A percentile compares a stretch with the other conserved stretches of the same genome.
Conservation (phyloP, 2,113 vertebrate species). For the Clarias batrachus region DNA sequence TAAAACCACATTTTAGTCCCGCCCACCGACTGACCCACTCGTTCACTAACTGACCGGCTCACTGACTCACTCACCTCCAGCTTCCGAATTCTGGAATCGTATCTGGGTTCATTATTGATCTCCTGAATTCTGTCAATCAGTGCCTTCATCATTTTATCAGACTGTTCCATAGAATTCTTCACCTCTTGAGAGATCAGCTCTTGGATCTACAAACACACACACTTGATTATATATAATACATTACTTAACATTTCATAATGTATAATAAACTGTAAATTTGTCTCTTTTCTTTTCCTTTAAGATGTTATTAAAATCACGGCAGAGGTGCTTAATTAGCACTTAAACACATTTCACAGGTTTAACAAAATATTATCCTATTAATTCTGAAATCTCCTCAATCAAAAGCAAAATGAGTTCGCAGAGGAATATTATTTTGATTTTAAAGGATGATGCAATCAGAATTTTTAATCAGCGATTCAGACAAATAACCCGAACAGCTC, state of each 20-base stretch:
- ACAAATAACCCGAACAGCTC: neutral
- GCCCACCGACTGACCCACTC: too few species aligned
- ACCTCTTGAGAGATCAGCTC: slow-evolving; percentile 40
- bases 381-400: neutral
- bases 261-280: neutral
- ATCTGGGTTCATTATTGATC: slow-evolving; percentile 37
- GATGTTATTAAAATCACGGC: too few species aligned
- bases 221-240: neutral
- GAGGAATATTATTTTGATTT: neutral
- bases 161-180: slow-evolving; percentile 32
- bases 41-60: too few species aligned
- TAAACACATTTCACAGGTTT: neutral
- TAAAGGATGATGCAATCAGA: neutral
- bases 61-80: slow-evolving; percentile 23
- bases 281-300: too few species aligned
- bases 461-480: neutral
- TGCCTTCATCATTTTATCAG: slow-evolving; percentile 40
- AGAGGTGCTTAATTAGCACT: neutral
- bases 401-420: neutral
- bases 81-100: slow-evolving; percentile 35
- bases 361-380: neutral
- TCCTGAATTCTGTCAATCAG: slow-evolving; percentile 50
- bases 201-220: slow-evolving; percentile 23
- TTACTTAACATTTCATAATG: neutral
- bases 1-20: too few species aligned